These are phyloP conservation scores for Procambarus clarkii DNA, from an alignment of 1,140 invertebrate genomes.

Conservation along the genomic window DNA sequence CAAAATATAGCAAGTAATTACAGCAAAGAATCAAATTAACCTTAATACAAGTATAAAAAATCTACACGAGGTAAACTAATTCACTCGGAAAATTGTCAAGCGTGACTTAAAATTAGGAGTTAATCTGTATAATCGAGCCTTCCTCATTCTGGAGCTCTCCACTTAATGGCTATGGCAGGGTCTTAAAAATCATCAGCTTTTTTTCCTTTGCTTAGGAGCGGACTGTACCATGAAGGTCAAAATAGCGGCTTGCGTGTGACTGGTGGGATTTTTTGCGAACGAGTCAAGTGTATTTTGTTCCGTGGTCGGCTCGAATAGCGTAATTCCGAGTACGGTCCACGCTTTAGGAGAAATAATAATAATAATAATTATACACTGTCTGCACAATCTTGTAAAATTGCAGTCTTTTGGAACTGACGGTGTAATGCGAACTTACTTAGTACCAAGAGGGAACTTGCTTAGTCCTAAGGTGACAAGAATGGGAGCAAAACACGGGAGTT, in stretches of 20 bases:
- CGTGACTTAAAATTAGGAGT: constrained; percentile 9
- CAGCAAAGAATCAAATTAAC: constrained; percentile 2
- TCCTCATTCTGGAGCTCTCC: constrained; percentile 35
- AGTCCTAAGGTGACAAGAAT: too few species aligned
- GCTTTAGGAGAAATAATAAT: too few species aligned
- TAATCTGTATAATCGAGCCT: constrained; percentile 31
- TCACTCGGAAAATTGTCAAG: constrained; percentile 37
- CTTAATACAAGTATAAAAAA: constrained; percentile 17
- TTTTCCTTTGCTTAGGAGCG: neutral
- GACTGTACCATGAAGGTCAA: neutral
- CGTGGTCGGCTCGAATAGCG: too few species aligned
- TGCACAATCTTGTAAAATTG: too few species aligned
- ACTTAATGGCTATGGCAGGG: constrained; percentile 28
- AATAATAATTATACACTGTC: too few species aligned
- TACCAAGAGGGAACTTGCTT: too few species aligned
- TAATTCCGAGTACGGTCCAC: too few species aligned
- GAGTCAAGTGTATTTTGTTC: too few species aligned
- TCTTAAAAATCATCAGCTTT: neutral
- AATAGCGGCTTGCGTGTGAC: neutral
- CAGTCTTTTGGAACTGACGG: too few species aligned
- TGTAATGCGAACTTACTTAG: too few species aligned
- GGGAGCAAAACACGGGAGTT: too few species aligned
- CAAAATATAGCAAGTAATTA: constrained; percentile 29
- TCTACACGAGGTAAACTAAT: constrained; percentile 42
- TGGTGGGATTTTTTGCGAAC: neutral